Evolutionary conservation across 2,888 invertebrate genomes (phyloP), one percentile per base, ranked within the genome.

Genomic region (Lutraria lutraria): DNA sequence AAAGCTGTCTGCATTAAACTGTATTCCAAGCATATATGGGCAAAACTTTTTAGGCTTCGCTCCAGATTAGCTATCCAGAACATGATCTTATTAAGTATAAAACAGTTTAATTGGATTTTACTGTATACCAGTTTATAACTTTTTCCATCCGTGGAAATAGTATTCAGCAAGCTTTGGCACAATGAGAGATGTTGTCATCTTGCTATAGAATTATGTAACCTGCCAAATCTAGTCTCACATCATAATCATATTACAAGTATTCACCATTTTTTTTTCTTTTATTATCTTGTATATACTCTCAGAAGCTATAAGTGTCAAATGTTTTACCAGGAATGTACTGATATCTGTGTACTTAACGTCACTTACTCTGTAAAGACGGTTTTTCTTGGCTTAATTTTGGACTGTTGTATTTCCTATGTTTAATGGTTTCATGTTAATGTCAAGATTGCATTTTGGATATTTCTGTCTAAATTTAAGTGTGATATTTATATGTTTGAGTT

Each of bases 171-270:
- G 4, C 21, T n/a, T n/a, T 63, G n/a, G 63, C 21, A 10, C 3
- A 63, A 63, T 76, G 76, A 76, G 34, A 76, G 29, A 76, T 76
- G 29, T 76, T 76, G 76, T 31, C 31, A 34, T 29, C 0, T 76
- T 25, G 8, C 31, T 29, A 76, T 76, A 34, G 3, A 31, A 76
- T n/a, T 34, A 34, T 76, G 19, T 34, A 34, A 76, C 34, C 15
- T 76, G 76, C 76, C 76, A 76, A 76, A 76, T 76, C 76, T 76
- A 76, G 76, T 76, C 76, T 76, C 34, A 76, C 16, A 31, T 34
- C 21, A 76, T 34, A 31, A 76, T 76, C 76, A 76, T 31, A 76
- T 31, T 76, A 34, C 76, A 16, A 76, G 15, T 76, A 76, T 19
- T 31, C 3, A 19, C 43, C 25, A 16, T 76, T 76, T 10, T 31